These are phyloP conservation scores for Sycobia sp. DNA, from an alignment of 1,140 invertebrate species.

Conservation along the genomic window DNA sequence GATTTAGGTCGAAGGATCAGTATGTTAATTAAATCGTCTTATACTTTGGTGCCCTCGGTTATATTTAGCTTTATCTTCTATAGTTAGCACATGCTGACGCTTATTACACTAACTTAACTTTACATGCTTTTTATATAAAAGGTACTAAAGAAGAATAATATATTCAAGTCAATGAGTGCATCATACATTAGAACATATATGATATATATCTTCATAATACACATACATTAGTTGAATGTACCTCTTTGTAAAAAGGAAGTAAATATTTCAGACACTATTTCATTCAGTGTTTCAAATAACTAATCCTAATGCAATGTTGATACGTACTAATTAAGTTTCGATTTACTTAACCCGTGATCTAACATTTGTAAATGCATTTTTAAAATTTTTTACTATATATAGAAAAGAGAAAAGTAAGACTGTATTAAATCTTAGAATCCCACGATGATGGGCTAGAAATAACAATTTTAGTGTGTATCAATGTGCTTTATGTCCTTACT, in stretches of 20 bases:
- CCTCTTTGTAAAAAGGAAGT: slow-evolving; percentile 56
- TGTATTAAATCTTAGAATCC: slow-evolving; percentile 46
- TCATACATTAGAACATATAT: neutral
- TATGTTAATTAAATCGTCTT: slow-evolving; percentile 43
- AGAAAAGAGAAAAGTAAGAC: slow-evolving; percentile 38
- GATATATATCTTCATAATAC: neutral
- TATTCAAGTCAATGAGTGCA: neutral
- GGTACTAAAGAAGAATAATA: no score
- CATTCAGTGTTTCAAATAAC: slow-evolving; percentile 53
- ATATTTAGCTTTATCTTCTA: slow-evolving; percentile 65
- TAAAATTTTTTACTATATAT: slow-evolving; percentile 4
- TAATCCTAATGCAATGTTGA: slow-evolving; percentile 54
- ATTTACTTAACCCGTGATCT: slow-evolving; percentile 24
- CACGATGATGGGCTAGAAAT: slow-evolving; percentile 55
- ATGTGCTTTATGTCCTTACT: slow-evolving; percentile 64
- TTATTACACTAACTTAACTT: slow-evolving; percentile 57
- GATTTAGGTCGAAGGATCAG: slow-evolving; percentile 55
- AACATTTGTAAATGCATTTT: neutral
- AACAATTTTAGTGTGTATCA: slow-evolving; percentile 61
- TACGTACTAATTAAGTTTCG: slow-evolving; percentile 46
- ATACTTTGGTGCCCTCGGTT: slow-evolving; percentile 62
- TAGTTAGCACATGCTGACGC: slow-evolving; percentile 63
- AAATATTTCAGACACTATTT: slow-evolving; percentile 50
- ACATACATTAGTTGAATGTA: slow-evolving; percentile 29
- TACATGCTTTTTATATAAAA: slow-evolving; percentile 57